These are phyloP conservation scores for Aricia artaxerxes DNA, from an alignment of 2,888 invertebrate genomes.

Conservation along the genomic window DNA sequence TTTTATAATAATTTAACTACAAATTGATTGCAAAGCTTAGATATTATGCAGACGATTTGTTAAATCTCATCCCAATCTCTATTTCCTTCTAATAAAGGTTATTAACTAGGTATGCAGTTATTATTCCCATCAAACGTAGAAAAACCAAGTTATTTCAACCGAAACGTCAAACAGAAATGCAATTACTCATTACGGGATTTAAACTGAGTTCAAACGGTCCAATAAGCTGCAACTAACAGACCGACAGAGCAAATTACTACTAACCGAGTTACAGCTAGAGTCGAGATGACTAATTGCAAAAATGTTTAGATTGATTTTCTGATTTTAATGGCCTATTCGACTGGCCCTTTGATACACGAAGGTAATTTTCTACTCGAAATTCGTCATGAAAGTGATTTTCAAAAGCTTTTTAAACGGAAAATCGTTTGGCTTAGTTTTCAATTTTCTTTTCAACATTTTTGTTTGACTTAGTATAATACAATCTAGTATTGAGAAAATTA, in stretches of 20 bases:
- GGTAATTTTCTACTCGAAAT: neutral
- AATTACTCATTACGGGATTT: conserved; percentile 9
- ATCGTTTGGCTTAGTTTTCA: neutral
- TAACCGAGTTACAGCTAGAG: neutral
- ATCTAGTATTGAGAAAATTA: too few relatives aligned
- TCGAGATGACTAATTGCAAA: neutral
- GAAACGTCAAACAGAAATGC: conserved; percentile 13
- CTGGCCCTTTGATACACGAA: neutral
- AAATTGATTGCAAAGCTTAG: too few relatives aligned
- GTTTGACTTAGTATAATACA: too few relatives aligned
- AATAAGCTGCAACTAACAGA: conserved; percentile 32
- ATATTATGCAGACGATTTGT: too few relatives aligned
- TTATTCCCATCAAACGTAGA: neutral
- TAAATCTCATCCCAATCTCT: too few relatives aligned
- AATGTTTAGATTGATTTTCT: conserved; percentile 61
- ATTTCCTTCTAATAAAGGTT: neutral
- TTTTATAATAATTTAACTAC: too few relatives aligned
- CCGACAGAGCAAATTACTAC: conserved; percentile 1
- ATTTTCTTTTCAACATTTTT: neutral
- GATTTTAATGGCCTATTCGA: conserved; percentile 53
- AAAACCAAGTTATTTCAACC: neutral
- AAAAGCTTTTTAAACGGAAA: neutral
- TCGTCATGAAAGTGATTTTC: neutral
- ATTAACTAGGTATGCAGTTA: neutral
- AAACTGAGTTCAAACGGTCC: conserved; percentile 33